Conservation (phyloP, 2,113 vertebrate genomes). For the Pionites leucogaster region DNA sequence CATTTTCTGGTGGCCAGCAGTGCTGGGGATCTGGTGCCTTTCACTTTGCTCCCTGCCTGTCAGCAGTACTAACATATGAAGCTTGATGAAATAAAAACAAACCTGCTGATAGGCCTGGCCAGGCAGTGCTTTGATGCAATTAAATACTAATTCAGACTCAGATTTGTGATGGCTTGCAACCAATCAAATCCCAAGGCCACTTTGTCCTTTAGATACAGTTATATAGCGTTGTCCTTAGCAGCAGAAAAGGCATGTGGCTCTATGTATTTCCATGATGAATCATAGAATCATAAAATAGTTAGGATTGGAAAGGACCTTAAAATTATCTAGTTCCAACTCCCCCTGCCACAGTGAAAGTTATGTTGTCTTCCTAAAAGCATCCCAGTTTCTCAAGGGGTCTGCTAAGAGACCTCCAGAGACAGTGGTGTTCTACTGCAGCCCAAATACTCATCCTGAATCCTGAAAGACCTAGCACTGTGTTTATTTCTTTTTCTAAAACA, state of each 20-base stretch:
- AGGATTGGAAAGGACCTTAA: not conserved
- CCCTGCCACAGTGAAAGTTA: not conserved
- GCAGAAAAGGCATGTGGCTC: not conserved
- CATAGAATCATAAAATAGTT: not conserved
- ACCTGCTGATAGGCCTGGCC: not conserved
- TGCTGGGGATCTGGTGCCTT: not conserved
- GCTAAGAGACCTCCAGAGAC: not conserved
- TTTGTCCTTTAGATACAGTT: not conserved
- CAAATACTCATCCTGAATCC: not conserved
- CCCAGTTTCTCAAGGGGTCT: not conserved
- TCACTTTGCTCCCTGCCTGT: not conserved
- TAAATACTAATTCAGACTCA: constrained; percentile 6
- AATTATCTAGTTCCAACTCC: not conserved
- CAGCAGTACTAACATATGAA: not conserved
- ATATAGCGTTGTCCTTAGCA: not conserved
- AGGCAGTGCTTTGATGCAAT: not conserved
- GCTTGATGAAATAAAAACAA: not conserved
- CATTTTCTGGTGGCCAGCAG: not conserved
- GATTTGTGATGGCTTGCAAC: not conserved
- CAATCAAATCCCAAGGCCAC: not conserved
- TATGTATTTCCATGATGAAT: not conserved
- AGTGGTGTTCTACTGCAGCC: not conserved
- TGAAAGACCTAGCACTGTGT: not conserved
- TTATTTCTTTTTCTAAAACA: not conserved
- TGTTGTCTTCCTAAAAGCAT: not conserved